Evolutionary conservation across 1,140 invertebrate species (phyloP).

Genomic region (Bombus difficillimus): DNA sequence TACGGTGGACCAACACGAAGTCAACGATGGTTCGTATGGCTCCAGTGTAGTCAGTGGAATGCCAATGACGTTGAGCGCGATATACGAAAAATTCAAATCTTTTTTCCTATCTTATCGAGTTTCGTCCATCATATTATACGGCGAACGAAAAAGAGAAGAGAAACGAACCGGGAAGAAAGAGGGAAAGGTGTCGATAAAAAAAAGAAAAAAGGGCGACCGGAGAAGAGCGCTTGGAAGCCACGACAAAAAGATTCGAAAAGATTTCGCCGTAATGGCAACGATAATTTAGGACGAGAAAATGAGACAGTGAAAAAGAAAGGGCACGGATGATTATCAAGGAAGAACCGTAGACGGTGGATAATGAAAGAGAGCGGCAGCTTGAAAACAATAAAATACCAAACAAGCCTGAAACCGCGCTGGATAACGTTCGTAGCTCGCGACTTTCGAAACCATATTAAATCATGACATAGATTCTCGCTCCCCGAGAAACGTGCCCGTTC

Average conservation of each 20-base stretch:
- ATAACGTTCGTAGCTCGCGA: constrained; percentile 53
- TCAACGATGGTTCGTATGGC: neutral
- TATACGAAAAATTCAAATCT: neutral
- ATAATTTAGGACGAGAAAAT: constrained; percentile 55
- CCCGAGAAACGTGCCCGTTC: constrained; percentile 33
- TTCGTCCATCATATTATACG: neutral
- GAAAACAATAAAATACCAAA: constrained; percentile 71
- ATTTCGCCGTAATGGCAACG: constrained; percentile 53
- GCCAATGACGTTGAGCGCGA: neutral
- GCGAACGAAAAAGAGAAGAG: neutral
- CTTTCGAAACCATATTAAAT: constrained; percentile 73
- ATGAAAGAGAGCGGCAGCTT: constrained; percentile 24
- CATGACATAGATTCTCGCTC: constrained; percentile 43
- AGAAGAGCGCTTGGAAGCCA: constrained; percentile 7
- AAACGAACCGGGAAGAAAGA: neutral
- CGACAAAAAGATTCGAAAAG: constrained; percentile 37
- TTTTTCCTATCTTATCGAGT: neutral
- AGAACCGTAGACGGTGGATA: neutral
- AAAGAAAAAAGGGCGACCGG: neutral
- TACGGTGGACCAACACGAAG: neutral
- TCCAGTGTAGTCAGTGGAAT: neutral
- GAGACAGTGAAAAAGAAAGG: constrained; percentile 39
- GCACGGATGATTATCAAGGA: neutral
- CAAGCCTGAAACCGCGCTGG: constrained; percentile 29
- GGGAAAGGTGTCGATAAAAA: neutral